Base-by-base conservation (phyloP, 2,888 invertebrate genomes). In the Drosophila glabriapex region DNA sequence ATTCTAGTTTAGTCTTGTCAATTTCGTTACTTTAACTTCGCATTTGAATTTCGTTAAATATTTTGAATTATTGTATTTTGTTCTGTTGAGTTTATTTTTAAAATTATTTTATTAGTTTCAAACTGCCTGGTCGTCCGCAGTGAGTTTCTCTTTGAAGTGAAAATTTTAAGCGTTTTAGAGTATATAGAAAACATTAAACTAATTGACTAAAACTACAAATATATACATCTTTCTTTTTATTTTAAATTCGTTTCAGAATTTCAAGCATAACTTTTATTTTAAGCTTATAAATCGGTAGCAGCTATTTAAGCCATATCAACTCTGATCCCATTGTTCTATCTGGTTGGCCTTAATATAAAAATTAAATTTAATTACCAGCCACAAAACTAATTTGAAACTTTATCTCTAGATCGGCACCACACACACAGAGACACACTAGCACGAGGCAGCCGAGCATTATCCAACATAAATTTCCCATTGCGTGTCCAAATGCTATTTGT, bases 391-490 rank as follows among this genome's bases (percentile, higher is more conserved):
- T 90, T 81, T 86, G 78, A 87, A 78, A 86, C 70, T 86, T 90
- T 90, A 86, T 86, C 85, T 86, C 76, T 75, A 78, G 73, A 86
- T 90, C 88, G 76, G 74, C 68, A 80, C 29, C 29, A 59, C 43
- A 68, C 53, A 70, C 55, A 43, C 22, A 46, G 16, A 46, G 14
- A 46, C 9, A 16, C 3, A 53, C 55, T 35, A 31, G 66, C 65
- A 65, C 61, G 46, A 61, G 63, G 64, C 81, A 64, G 14, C 28
- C 64, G 37, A 63, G 28, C 66, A 88, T 89, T 90, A 89, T 89
- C 89, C 79, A 91, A 87, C 89, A 90, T 88, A 78, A 91, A 83
- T 91, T 90, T 81, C 81, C 73, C 89, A 88, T 91, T 89, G 87
- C 87, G 91, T 88, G 87, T 78, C 72, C 79, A 78, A 78, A 76